These are phyloP conservation scores for Drosophila cognata DNA, from an alignment of 2,888 invertebrate genomes.

Conservation along the genomic window DNA sequence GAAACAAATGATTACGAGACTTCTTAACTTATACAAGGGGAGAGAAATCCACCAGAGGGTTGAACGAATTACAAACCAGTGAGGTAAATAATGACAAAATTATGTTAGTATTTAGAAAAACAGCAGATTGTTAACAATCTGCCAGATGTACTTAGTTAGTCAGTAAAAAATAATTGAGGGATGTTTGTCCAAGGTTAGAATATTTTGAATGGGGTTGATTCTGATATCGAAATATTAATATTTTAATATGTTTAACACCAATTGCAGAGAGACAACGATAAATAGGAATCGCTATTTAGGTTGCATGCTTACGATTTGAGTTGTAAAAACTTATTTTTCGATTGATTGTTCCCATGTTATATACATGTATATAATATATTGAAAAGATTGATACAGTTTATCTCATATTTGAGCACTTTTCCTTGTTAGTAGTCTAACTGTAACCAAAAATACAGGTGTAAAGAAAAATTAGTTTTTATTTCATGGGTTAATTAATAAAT, in stretches of 20 bases:
- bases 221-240: background rate
- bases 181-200: slow-evolving; percentile 39
- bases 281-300: too few species aligned
- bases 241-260: background rate
- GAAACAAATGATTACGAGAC: slow-evolving; percentile 71
- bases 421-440: background rate
- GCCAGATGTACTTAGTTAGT: slow-evolving; percentile 71
- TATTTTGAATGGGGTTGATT: slow-evolving; percentile 35
- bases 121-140: slow-evolving; percentile 75
- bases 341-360: background rate
- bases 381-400: background rate
- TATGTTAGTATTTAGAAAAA: slow-evolving; percentile 77
- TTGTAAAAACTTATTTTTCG: too few species aligned
- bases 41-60: slow-evolving; percentile 52
- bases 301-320: too few species aligned
- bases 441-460: background rate
- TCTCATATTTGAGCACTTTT: background rate
- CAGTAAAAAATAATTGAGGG: slow-evolving; percentile 41
- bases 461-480: background rate
- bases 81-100: slow-evolving; percentile 80
- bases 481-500: slow-evolving; percentile 1
- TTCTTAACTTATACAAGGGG: slow-evolving; percentile 33
- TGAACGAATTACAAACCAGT: slow-evolving; percentile 76
- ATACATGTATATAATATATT: background rate
- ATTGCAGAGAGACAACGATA: background rate